Percentiles rank a stretch among this genome's conserved stretches.
phyloP scores from a whole-genome alignment of 2,888 invertebrate species.

The Oxytorus armatus region DNA sequence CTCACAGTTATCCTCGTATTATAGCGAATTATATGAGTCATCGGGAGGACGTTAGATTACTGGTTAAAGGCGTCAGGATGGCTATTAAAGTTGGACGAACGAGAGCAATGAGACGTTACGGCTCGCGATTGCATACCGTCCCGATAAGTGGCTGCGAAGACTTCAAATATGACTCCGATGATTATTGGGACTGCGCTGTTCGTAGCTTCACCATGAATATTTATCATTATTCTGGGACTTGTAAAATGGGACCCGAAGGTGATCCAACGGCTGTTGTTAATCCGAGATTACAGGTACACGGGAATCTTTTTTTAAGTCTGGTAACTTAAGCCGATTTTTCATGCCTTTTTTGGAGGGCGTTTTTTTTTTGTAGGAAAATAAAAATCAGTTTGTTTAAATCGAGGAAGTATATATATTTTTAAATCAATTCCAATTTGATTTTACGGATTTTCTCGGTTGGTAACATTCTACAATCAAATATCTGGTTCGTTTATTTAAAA shows the following conservation, averaged over 20 bases:
- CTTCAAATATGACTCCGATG: constrained; percentile 85
- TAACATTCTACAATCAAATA: too few species aligned
- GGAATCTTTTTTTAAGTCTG: too few species aligned
- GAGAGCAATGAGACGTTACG: constrained; percentile 86
- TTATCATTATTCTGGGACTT: constrained; percentile 88
- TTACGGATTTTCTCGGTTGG: too few species aligned
- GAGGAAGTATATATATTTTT: too few species aligned
- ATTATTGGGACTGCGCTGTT: constrained; percentile 88
- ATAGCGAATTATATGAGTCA: constrained; percentile 89
- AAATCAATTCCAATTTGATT: too few species aligned
- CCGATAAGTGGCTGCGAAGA: constrained; percentile 86
- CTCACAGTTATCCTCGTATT: constrained; percentile 87
- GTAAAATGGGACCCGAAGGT: constrained; percentile 88
- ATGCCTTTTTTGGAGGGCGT: too few species aligned
- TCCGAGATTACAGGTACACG: constrained; percentile 86
- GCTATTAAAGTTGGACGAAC: constrained; percentile 86
- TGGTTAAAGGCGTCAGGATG: constrained; percentile 86
- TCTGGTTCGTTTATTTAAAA: too few species aligned
- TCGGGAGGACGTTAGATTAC: constrained; percentile 86
- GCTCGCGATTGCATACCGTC: constrained; percentile 85
- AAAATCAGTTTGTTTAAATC: too few species aligned
- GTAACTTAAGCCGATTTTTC: too few species aligned
- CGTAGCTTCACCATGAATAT: constrained; percentile 86
- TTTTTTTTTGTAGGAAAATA: too few species aligned
- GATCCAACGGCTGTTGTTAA: constrained; percentile 88